Evolutionary conservation across 2,888 invertebrate genomes (phyloP), one percentile per base, ranked within the genome.

Genomic region (Melanotus villosus): DNA sequence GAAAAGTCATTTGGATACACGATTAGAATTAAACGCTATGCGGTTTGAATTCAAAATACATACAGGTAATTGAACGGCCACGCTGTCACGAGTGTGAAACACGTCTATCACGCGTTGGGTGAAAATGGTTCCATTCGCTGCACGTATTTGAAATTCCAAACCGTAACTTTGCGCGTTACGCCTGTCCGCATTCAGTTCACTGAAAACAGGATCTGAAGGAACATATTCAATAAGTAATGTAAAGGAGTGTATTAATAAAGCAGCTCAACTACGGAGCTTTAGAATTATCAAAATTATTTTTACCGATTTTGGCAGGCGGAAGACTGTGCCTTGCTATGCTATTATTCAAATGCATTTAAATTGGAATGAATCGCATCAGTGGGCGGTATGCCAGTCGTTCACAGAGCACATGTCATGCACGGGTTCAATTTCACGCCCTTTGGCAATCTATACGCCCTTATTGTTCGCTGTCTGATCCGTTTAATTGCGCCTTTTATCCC

Each of bases 361-460:
- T 68, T 64, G 64, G 63, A 63, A 68, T 56, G 56, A 68, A 64
- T 54, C 59, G 68, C 63, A 54, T 52, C 63, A 63, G 38, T 58
- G 43, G 57, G 64, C 70, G 59, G 58, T 60, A 47, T 59, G 69
- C 59, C 71, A 66, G 60, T 68, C 71, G 72, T 19, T 65, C 65
- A 65, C 58, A 65, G 66, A 67, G 73, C 74, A 74, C 74, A 74
- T 74, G 74, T 74, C 74, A 74, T 67, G 71, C 68, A 71, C 65
- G 69, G 68, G 70, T 73, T 74, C 73, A 74, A 74, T 74, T 74
- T 71, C 74, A 74, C 71, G 69, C 68, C 64, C 65, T 73, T 68
- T 68, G 68, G 72, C 71, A 71, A 70, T 70, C 70, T 74, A 69
- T 68, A 72, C 74, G 72, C 74, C 70, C 57, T 69, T 65, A 69